Conservation (phyloP, 2,113 vertebrate genomes). For the Ailurus styani region DNA sequence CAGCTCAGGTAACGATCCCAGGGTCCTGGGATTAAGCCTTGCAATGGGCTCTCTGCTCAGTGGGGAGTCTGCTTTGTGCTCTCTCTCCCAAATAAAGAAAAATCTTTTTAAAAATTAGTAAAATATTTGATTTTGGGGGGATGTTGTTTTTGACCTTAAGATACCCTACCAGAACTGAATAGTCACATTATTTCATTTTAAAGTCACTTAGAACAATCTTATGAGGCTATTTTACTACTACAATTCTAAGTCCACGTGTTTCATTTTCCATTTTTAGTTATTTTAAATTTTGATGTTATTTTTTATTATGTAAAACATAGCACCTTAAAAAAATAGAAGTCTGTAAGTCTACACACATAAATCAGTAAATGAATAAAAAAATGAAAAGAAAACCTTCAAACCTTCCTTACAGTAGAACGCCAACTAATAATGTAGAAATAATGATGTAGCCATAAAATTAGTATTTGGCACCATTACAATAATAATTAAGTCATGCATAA, state of each 20-base stretch:
- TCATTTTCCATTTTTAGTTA: constrained; percentile 9
- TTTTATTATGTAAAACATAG: background rate
- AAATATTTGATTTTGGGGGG: background rate
- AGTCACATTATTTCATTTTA: background rate
- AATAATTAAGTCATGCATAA: background rate
- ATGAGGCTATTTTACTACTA: background rate
- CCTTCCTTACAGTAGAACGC: background rate
- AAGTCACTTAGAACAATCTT: background rate
- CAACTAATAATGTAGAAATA: background rate
- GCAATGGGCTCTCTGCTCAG: background rate
- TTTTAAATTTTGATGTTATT: background rate
- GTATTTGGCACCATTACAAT: background rate
- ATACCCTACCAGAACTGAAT: background rate
- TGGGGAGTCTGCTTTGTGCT: background rate
- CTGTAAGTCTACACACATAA: background rate
- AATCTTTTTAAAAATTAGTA: background rate
- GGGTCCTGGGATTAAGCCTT: background rate
- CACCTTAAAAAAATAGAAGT: background rate
- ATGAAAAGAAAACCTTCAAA: background rate
- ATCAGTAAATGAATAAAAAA: background rate
- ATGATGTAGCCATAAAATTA: background rate
- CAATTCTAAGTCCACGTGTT: background rate
- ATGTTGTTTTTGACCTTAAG: background rate
- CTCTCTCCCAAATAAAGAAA: background rate
- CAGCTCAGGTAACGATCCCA: background rate